Evolutionary conservation across 2,888 invertebrate genomes (phyloP).

Genomic region (Phanerotoma sp.): DNA sequence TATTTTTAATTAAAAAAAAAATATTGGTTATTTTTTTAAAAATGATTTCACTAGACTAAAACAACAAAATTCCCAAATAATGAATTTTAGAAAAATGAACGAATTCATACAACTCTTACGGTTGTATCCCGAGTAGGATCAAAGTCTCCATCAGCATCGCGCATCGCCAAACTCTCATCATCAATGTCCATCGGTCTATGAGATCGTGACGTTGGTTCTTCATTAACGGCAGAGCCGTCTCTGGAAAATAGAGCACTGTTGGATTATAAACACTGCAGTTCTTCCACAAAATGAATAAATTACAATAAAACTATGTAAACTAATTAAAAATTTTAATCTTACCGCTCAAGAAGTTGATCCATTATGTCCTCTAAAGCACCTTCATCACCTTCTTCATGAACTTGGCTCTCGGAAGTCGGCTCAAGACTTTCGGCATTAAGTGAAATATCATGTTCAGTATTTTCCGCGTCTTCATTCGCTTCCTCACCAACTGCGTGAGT

Average conservation of each 20-base stretch:
- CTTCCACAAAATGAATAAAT: too few species aligned
- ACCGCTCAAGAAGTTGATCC: slow-evolving; percentile 67
- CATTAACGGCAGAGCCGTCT: slow-evolving; percentile 53
- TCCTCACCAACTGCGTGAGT: slow-evolving; percentile 65
- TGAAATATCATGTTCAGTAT: slow-evolving; percentile 66
- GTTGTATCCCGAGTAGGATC: slow-evolving; percentile 54
- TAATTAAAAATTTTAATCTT: slow-evolving; percentile 40
- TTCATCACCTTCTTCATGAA: slow-evolving; percentile 60
- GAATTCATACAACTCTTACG: slow-evolving; percentile 50
- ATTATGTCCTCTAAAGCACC: slow-evolving; percentile 68
- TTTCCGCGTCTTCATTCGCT: slow-evolving; percentile 65
- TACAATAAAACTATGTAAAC: too few species aligned
- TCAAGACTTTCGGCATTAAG: slow-evolving; percentile 63
- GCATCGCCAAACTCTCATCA: slow-evolving; percentile 52
- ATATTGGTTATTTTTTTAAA: too few species aligned
- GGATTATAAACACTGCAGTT: slow-evolving; percentile 53
- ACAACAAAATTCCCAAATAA: too few species aligned
- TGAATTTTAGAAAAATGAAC: slow-evolving; percentile 23
- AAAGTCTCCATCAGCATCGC: slow-evolving; percentile 52
- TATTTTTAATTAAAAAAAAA: too few species aligned
- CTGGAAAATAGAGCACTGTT: slow-evolving; percentile 56
- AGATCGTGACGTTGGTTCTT: slow-evolving; percentile 52
- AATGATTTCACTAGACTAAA: too few species aligned
- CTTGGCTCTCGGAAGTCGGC: slow-evolving; percentile 60
- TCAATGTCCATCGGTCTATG: slow-evolving; percentile 56